Percentiles rank a stretch among this genome's conserved stretches.
Conservation (phyloP, 37 sponge, comb jelly and placozoan genomes). For the Theonella swinhoei region DNA sequence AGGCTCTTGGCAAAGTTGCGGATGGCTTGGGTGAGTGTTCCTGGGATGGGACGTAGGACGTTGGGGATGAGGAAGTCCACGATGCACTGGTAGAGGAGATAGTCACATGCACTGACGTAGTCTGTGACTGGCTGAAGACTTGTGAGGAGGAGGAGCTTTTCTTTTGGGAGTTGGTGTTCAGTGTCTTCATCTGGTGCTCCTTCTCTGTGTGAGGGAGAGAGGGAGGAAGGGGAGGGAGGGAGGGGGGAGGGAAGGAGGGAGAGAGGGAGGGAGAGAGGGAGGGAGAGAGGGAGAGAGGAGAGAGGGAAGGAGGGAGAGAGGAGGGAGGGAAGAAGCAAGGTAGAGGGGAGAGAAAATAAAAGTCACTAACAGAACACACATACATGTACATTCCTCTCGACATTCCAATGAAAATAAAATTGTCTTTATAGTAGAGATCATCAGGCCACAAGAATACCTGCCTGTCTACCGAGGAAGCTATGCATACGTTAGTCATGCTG, state of each 20-base stretch:
- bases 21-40: slow-evolving; percentile 93
- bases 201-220: neutral
- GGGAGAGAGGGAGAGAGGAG: neutral
- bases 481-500: too few species aligned
- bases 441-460: too few species aligned
- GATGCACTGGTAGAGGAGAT: slow-evolving; percentile 94
- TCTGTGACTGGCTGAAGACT: slow-evolving; percentile 58
- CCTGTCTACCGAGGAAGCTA: too few species aligned
- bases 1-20: slow-evolving; percentile 98
- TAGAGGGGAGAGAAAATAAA: neutral
- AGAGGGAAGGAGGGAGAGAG: neutral
- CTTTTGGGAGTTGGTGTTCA: slow-evolving; percentile 61
- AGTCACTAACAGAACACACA: too few species aligned
- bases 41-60: slow-evolving; percentile 96
- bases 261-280: slow-evolving; percentile 32
- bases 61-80: slow-evolving; percentile 91
- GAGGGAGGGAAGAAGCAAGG: neutral
- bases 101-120: slow-evolving; percentile 86
- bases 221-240: neutral
- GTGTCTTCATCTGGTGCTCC: slow-evolving; percentile 44
- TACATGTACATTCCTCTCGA: too few species aligned
- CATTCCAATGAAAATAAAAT: too few species aligned
- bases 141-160: slow-evolving; percentile 72
- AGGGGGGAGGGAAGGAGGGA: neutral
- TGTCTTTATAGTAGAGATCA: too few species aligned